A percentile compares a stretch with the other conserved stretches of the same genome.
These are phyloP conservation scores for Drosophila lacicola DNA, from an alignment of 2,888 invertebrate species.

Conservation along the genomic window DNA sequence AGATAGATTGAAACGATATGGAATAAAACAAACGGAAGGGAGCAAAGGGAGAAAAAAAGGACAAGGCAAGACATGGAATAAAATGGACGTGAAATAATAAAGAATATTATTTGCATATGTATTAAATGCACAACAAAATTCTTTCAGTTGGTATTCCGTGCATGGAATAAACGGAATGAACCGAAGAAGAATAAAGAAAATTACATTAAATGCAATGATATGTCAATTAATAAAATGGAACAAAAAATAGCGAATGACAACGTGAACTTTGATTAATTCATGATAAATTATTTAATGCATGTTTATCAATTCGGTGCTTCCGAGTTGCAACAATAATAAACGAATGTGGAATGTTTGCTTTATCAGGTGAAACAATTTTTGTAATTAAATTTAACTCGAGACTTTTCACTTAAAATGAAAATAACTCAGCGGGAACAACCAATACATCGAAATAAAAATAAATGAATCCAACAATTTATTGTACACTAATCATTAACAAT, in stretches of 20 bases:
- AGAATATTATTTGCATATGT: too few species aligned
- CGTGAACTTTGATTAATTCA: constrained; percentile 12
- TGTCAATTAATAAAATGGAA: constrained; percentile 10
- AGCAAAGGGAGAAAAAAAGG: too few species aligned
- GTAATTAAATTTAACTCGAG: background rate
- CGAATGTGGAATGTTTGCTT: background rate
- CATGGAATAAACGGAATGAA: too few species aligned
- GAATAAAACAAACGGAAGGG: too few species aligned
- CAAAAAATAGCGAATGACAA: background rate
- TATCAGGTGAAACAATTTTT: background rate
- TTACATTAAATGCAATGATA: constrained; percentile 2
- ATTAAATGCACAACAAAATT: too few species aligned
- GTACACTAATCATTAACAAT: constrained; percentile 15
- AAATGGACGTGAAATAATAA: too few species aligned
- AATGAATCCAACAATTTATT: constrained; percentile 21
- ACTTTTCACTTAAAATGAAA: background rate
- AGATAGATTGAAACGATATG: background rate
- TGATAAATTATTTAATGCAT: constrained; percentile 10
- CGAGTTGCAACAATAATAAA: background rate
- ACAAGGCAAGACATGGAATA: too few species aligned
- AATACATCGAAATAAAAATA: constrained; percentile 19
- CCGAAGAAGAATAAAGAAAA: background rate
- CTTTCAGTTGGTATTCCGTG: too few species aligned
- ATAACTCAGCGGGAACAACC: background rate
- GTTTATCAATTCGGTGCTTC: background rate